Conservation (phyloP, 1,140 invertebrate species). For the Hermatobates lingyangjiaoensis region DNA sequence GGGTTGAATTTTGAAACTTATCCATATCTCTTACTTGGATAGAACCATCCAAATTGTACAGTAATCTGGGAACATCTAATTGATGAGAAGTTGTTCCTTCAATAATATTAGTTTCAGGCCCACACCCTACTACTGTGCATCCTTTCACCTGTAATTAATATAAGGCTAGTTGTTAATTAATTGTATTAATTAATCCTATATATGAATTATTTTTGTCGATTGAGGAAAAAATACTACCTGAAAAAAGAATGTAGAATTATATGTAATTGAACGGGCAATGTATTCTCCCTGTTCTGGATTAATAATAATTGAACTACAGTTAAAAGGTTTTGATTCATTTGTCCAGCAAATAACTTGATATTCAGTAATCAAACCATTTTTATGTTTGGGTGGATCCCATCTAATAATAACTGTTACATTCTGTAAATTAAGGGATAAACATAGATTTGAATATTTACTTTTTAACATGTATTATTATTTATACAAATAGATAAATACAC, state of each 20-base stretch:
- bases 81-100: conserved; percentile 40
- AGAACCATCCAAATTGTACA: conserved; percentile 49
- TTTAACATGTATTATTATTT: no score
- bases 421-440: no score
- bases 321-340: conserved; percentile 18
- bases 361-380: conserved; percentile 52
- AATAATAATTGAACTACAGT: conserved; percentile 18
- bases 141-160: conserved; percentile 54
- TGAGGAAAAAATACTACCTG: no score
- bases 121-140: conserved; percentile 50
- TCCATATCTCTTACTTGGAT: conserved; percentile 56
- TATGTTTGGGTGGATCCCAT: conserved; percentile 50
- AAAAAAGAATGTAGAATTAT: no score
- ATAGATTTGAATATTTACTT: no score
- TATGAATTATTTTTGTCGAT: no score
- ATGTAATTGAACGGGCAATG: no score
- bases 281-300: no score
- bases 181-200: no score
- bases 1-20: no score
- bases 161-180: no score
- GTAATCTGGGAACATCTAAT: conserved; percentile 52
- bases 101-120: conserved; percentile 40
- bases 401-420: conserved; percentile 27
- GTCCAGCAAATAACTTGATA: conserved; percentile 54
- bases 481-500: no score